These are phyloP conservation scores for Erebia epiphron DNA, from an alignment of 2,888 invertebrate species.

Conservation along the genomic window DNA sequence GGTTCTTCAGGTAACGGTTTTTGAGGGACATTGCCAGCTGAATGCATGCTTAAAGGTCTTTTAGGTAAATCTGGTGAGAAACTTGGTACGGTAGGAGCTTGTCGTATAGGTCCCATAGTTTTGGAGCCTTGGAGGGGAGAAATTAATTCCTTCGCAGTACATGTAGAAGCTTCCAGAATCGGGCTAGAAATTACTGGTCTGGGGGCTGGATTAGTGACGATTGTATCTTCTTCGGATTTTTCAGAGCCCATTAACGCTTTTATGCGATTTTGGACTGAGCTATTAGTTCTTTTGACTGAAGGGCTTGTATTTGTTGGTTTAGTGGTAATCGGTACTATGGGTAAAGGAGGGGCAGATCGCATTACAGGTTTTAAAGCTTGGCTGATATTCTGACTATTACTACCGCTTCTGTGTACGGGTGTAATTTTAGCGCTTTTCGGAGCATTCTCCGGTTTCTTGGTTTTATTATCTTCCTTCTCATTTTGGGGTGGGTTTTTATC, in stretches of 20 bases:
- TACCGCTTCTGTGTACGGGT: slow-evolving; percentile 72
- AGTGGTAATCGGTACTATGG: slow-evolving; percentile 76
- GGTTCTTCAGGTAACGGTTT: slow-evolving; percentile 79
- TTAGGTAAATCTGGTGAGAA: slow-evolving; percentile 67
- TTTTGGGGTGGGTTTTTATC: slow-evolving; percentile 45
- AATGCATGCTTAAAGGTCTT: slow-evolving; percentile 80
- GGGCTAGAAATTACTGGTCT: slow-evolving; percentile 92
- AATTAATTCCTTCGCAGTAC: slow-evolving; percentile 88
- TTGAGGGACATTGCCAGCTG: slow-evolving; percentile 59
- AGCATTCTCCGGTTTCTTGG: slow-evolving; percentile 41
- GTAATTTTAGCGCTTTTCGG: slow-evolving; percentile 82
- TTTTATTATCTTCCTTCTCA: slow-evolving; percentile 32
- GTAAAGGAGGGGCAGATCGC: slow-evolving; percentile 85
- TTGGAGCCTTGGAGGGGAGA: slow-evolving; percentile 84
- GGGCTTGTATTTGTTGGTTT: slow-evolving; percentile 67
- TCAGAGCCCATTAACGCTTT: slow-evolving; percentile 71
- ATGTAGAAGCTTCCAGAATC: slow-evolving; percentile 91
- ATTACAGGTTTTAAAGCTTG: slow-evolving; percentile 76
- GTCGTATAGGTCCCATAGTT: slow-evolving; percentile 83
- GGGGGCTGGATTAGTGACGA: slow-evolving; percentile 84
- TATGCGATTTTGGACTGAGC: slow-evolving; percentile 70
- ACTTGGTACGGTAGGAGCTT: slow-evolving; percentile 82
- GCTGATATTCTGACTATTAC: slow-evolving; percentile 64
- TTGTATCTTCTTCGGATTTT: slow-evolving; percentile 64
- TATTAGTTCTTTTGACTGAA: slow-evolving; percentile 68